Base-by-base conservation (phyloP, 2,888 invertebrate genomes). In the Apodemia hepburni region DNA sequence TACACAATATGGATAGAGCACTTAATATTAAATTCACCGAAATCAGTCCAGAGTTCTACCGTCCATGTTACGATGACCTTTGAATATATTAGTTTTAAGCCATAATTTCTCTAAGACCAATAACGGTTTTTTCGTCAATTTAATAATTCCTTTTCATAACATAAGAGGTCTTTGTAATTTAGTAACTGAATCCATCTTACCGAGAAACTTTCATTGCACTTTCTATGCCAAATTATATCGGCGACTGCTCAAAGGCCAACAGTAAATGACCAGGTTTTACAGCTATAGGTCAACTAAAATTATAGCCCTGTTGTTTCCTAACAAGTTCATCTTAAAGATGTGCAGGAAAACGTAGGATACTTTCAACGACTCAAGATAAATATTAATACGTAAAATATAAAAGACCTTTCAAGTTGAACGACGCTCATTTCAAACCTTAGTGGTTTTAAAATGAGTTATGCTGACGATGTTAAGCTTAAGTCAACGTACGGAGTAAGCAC, bases 401-500 rank as follows among this genome's bases (percentile, higher is more conserved):
- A 51, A 51, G 12, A 51, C 18, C 51, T 18, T 51, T 51, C 22
- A 51, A 22, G 51, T 22, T 51, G 51, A 49, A 18, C 49, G 17
- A 17, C 51, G 12, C 51, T 22, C 22, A 22, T 51, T 51, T 51
- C 11, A 51, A 51, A 51, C 12, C 22, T 51, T 51, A 18, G 49
- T 49, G 49, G 51, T 51, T 51, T 51, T 51, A 51, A 51, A 51
- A 22, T 51, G 22, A 49, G 49, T 49, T 18, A 49, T 18, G 49
- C 49, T 51, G 51, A 18, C 51, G 51, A 51, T 22, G 22, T 51
- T 51, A 22, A 51, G 51, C 18, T 51, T 18, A 51, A 51, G 51
- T 51, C 51, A 51, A 51, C 22, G 51, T 22, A 51, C 51, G 18
- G 51, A 51, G 22, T 11, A 51, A 51, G 51, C 51, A 51, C 51